Evolutionary conservation across 2,113 vertebrate species (phyloP).

Genomic region (Nestor notabilis): DNA sequence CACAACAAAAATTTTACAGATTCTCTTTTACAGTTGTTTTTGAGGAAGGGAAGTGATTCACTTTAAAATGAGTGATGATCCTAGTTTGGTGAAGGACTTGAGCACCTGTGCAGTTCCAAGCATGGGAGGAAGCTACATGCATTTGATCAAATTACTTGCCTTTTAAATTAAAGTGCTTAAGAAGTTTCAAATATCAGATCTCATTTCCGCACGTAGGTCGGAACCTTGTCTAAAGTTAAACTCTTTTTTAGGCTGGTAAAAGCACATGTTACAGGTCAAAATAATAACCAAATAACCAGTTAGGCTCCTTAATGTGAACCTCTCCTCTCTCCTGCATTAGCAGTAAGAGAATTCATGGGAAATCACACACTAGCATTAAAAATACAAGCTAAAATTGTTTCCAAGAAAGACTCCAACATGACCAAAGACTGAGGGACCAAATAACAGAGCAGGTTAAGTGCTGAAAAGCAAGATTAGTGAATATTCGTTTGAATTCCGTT

Average conservation of each 20-base stretch:
- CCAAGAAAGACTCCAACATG: neutral
- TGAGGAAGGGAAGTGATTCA: neutral
- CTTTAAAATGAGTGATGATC: neutral
- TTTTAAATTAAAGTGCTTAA: constrained; percentile 37
- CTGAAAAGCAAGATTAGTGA: neutral
- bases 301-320: neutral
- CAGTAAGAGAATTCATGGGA: neutral
- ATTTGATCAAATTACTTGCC: neutral
- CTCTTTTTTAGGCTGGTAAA: neutral
- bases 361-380: neutral
- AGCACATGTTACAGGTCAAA: constrained; percentile 8
- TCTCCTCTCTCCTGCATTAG: neutral
- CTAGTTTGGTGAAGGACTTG: neutral
- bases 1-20: neutral
- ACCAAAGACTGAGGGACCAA: neutral
- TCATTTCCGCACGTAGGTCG: constrained; percentile 14
- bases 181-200: constrained; percentile 48
- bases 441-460: neutral
- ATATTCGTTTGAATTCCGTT: neutral
- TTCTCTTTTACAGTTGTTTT: constrained; percentile 1
- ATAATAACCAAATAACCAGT: constrained; percentile 21
- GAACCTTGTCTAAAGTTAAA: constrained; percentile 13
- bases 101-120: neutral
- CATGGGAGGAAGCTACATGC: neutral
- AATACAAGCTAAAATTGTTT: neutral